Evolutionary conservation across 2,113 vertebrate species (phyloP).

Genomic region (Seriola quinqueradiata): DNA sequence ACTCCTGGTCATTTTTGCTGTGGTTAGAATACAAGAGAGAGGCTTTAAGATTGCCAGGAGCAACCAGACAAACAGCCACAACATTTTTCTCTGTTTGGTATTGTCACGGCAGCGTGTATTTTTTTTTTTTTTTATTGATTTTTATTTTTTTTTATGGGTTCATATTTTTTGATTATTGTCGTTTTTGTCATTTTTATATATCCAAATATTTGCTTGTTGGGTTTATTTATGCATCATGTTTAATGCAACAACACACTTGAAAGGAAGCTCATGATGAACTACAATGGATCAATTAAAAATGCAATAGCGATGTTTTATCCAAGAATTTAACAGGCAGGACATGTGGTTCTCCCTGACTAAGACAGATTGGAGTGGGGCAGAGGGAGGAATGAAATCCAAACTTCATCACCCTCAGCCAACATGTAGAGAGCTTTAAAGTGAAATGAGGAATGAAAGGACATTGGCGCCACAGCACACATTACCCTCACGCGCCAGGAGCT

Average conservation of each 20-base stretch:
- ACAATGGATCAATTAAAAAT: conserved; percentile 28
- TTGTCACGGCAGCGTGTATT: background rate
- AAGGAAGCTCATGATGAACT: background rate
- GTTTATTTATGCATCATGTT: background rate
- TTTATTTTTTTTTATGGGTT: no score
- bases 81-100: background rate
- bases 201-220: background rate
- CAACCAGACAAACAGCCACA: background rate
- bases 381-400: conserved; percentile 62
- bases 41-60: conserved; percentile 6
- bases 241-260: background rate
- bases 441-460: conserved; percentile 70
- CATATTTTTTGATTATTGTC: background rate
- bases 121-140: no score
- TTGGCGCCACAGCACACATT: conserved; percentile 44
- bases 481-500: conserved; percentile 58
- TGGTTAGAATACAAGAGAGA: background rate
- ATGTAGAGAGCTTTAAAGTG: conserved; percentile 57
- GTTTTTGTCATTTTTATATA: background rate
- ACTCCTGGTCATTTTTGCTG: no score
- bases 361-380: conserved; percentile 48
- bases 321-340: conserved; percentile 26
- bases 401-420: conserved; percentile 65
- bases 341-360: conserved; percentile 36
- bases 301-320: conserved; percentile 1